Evolutionary conservation across 2,113 vertebrate genomes (phyloP).

Genomic region (Phycodurus eques): DNA sequence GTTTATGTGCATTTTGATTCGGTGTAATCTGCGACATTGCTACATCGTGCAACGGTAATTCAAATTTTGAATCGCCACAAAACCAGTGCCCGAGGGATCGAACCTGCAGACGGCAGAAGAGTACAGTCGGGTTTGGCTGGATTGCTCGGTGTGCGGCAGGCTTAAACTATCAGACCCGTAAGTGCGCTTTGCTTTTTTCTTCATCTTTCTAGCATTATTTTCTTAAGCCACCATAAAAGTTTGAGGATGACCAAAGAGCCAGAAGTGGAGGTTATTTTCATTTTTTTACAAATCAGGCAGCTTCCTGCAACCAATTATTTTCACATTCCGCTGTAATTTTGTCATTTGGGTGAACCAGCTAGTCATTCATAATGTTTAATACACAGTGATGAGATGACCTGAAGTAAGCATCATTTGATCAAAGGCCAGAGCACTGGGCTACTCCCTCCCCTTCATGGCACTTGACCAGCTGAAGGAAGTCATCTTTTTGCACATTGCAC

Average conservation of each 20-base stretch:
- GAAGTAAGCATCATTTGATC: conserved; percentile 20
- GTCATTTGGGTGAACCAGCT: not conserved
- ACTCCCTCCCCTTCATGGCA: conserved; percentile 28
- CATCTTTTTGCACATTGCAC: conserved; percentile 32
- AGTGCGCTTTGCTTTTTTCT: no score
- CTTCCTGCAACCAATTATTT: not conserved
- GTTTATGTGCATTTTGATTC: no score
- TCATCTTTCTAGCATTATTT: not conserved
- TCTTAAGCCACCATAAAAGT: not conserved
- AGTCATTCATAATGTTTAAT: not conserved
- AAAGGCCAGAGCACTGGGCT: conserved; percentile 15
- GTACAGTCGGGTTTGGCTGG: no score
- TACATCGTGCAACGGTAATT: no score
- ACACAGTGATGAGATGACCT: not conserved
- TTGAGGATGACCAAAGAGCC: no score
- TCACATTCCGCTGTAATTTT: not conserved
- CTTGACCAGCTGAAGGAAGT: conserved; percentile 25
- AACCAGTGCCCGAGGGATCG: no score
- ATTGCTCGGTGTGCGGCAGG: no score
- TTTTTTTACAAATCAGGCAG: not conserved
- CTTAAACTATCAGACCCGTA: no score
- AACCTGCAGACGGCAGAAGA: no score
- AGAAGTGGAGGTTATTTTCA: no score
- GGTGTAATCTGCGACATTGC: no score
- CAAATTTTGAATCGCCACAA: no score